Evolutionary conservation across 2,888 invertebrate genomes (phyloP).

Genomic region (Aelia acuminata): DNA sequence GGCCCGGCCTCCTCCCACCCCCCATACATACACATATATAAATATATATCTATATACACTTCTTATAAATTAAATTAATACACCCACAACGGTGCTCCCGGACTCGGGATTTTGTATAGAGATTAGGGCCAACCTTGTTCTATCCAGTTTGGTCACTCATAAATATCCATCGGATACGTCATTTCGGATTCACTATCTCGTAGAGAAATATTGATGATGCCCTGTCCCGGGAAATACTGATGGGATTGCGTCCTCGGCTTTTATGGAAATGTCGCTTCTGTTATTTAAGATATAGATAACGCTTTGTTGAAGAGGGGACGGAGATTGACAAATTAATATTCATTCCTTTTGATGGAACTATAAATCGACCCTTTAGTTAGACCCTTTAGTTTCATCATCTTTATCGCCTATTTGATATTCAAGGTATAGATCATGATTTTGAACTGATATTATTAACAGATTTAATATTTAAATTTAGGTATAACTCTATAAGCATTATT

Average conservation of each 20-base stretch:
- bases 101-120: slow-evolving; percentile 36
- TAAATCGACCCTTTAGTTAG: neutral
- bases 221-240: neutral
- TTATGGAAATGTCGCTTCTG: slow-evolving; percentile 25
- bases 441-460: neutral
- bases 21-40: slow-evolving; percentile 15
- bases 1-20: slow-evolving; percentile 8
- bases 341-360: neutral
- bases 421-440: neutral
- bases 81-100: slow-evolving; percentile 59
- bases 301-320: neutral
- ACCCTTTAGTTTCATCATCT: neutral
- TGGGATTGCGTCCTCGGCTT: neutral
- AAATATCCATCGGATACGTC: slow-evolving; percentile 46
- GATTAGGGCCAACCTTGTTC: neutral
- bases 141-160: slow-evolving; percentile 9
- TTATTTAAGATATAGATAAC: neutral
- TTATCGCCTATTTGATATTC: neutral
- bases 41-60: slow-evolving; percentile 40
- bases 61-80: slow-evolving; percentile 63
- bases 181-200: slow-evolving; percentile 45
- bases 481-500: neutral
- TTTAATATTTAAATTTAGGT: neutral
- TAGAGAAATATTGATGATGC: slow-evolving; percentile 43
- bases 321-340: slow-evolving; percentile 31